Evolutionary conservation across 2,113 vertebrate species (phyloP), one percentile per base, ranked within the genome.

Genomic region (Lepidothrix coronata): DNA sequence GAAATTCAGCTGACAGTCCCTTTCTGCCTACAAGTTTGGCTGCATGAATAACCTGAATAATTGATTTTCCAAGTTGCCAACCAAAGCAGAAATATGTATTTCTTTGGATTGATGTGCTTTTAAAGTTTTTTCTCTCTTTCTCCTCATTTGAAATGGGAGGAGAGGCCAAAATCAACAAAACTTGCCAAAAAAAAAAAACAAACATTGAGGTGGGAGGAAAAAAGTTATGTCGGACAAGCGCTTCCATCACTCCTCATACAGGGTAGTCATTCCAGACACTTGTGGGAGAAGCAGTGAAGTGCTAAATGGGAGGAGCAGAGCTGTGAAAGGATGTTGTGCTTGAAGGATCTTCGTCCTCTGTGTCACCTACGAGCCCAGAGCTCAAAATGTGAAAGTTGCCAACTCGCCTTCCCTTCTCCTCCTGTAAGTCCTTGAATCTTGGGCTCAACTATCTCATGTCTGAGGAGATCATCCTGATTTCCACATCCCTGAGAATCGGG

Each of bases 41-140:
- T 88, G 37, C 12, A 4, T 28, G n/a, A 93, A 44, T 73, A 65
- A 71, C 22, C 7, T 76, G 62, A 95, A 73, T 83, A 75, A 81
- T 58, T 77, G 72, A 67, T 84, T 89, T 70, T 77, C 20, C 46
- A 91, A 35, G 70, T 11, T 91, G 86, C 24, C 70, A 84, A 27
- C 48, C 28, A 48, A 41, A 85, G 61, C 52, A 85, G 27, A 65
- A 61, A n/a, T 28, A 28, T 11, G 24, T 57, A 14, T 57, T 12
- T 51, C 6, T 67, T 76, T 57, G 63, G 23, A 62, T 9, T 88
- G 25, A 66, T 3, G 1, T 21, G 30, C 46, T 77, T 84, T 59
- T 51, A 49, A 85, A 70, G 30, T 10, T 39, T 35, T 11, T 17
- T 8, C 1, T 4, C 12, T 46, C 7, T 61, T 73, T 57, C 17